Conservation (phyloP, 2,888 invertebrate genomes). For the Patella pellucida region DNA sequence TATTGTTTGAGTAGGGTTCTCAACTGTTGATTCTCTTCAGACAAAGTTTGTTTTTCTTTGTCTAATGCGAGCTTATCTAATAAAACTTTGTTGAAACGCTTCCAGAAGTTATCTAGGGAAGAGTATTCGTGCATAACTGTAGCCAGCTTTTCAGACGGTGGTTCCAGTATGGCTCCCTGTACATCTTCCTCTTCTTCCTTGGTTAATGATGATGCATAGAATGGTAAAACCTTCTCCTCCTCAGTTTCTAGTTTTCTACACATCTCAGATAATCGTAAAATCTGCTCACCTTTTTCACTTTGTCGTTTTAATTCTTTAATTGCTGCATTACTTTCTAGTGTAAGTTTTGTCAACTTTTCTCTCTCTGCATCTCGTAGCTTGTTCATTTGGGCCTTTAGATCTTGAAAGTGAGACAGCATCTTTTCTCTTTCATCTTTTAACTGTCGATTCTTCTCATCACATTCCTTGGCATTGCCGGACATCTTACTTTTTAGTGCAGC, state of each 20-base stretch:
- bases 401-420: slow-evolving; percentile 68
- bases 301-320: slow-evolving; percentile 65
- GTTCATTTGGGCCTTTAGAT: slow-evolving; percentile 70
- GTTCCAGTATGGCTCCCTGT: slow-evolving; percentile 62
- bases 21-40: slow-evolving; percentile 76
- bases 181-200: slow-evolving; percentile 69
- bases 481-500: slow-evolving; percentile 67
- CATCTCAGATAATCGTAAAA: slow-evolving; percentile 69
- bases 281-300: slow-evolving; percentile 65
- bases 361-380: slow-evolving; percentile 66
- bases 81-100: slow-evolving; percentile 75
- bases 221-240: slow-evolving; percentile 72
- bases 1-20: slow-evolving; percentile 71
- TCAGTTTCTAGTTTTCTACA: slow-evolving; percentile 71
- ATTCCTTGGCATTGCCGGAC: slow-evolving; percentile 66
- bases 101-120: slow-evolving; percentile 80
- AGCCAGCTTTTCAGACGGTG: slow-evolving; percentile 64
- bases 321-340: slow-evolving; percentile 67
- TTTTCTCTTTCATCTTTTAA: slow-evolving; percentile 69
- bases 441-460: slow-evolving; percentile 68
- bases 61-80: slow-evolving; percentile 75
- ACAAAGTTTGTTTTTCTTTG: slow-evolving; percentile 69
- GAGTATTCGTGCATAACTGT: slow-evolving; percentile 69
- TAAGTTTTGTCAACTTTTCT: slow-evolving; percentile 68
- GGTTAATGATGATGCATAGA: slow-evolving; percentile 69